These are phyloP conservation scores for Phenganax marumi DNA, from an alignment of 92 coral and sea anemone genomes.

Conservation along the genomic window DNA sequence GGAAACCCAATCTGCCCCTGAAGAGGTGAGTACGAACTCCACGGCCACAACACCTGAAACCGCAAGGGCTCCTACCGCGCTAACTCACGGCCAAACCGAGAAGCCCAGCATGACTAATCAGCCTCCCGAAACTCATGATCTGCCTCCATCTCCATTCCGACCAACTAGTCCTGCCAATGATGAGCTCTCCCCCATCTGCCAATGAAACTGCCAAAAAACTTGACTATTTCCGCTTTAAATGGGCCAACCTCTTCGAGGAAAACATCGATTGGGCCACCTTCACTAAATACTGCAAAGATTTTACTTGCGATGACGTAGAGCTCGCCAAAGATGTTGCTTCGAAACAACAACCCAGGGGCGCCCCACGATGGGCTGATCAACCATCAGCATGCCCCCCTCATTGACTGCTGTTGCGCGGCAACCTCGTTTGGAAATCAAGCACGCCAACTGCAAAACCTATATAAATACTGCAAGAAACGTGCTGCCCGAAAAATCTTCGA, in stretches of 20 bases:
- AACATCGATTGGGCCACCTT: not conserved
- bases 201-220: not conserved
- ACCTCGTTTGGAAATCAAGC: not conserved
- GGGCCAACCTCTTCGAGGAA: no score
- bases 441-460: not conserved
- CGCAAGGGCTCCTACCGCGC: not conserved
- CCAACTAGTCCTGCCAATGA: not conserved
- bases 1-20: not conserved
- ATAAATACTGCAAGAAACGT: not conserved
- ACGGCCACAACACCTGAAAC: no score
- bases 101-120: no score
- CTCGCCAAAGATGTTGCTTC: not conserved
- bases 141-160: no score
- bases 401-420: not conserved
- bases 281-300: not conserved
- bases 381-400: not conserved
- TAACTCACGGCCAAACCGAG: no score
- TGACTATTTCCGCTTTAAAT: not conserved
- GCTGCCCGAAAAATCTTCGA: conserved; percentile 10
- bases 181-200: not conserved
- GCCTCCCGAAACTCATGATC: no score
- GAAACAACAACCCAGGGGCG: not conserved
- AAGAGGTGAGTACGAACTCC: no score
- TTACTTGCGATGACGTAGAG: not conserved
- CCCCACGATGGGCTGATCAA: no score